These are phyloP conservation scores for Hydrotaea diabolus DNA, from an alignment of 2,888 invertebrate species.

Conservation along the genomic window DNA sequence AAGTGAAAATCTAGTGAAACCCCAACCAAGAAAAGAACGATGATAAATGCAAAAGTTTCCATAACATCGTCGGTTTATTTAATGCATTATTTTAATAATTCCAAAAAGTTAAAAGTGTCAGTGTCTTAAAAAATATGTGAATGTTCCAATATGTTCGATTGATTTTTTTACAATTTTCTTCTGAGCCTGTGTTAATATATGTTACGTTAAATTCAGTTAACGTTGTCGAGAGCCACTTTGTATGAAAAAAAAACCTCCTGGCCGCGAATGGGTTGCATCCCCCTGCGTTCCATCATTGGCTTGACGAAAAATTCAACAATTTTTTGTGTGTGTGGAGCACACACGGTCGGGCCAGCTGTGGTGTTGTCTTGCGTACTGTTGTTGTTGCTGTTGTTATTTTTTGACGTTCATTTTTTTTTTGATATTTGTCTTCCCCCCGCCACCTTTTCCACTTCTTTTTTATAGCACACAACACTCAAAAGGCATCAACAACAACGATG, in stretches of 20 bases:
- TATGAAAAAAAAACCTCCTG: constrained; percentile 52
- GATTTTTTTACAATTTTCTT: constrained; percentile 43
- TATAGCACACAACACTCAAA: not conserved
- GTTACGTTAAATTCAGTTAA: constrained; percentile 65
- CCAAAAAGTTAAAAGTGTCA: too few species aligned
- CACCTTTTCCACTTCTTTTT: constrained; percentile 36
- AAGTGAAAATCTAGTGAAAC: constrained; percentile 58
- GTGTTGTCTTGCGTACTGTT: constrained; percentile 65
- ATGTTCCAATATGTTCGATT: constrained; percentile 42
- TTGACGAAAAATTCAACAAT: constrained; percentile 59
- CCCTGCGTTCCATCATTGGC: constrained; percentile 43
- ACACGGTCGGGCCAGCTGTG: constrained; percentile 64
- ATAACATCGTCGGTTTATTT: not conserved
- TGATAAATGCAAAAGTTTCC: constrained; percentile 17
- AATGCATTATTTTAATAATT: not conserved
- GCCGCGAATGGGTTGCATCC: constrained; percentile 58
- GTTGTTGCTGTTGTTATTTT: constrained; percentile 60
- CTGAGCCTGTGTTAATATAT: constrained; percentile 63
- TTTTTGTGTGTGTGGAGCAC: constrained; percentile 60
- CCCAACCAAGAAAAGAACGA: constrained; percentile 17
- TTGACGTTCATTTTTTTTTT: constrained; percentile 65
- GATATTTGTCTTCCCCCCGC: constrained; percentile 56
- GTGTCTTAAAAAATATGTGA: constrained; percentile 42
- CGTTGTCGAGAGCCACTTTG: constrained; percentile 63
- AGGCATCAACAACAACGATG: constrained; percentile 40